phyloP scores from a whole-genome alignment of 2,888 invertebrate genomes.

The Luperina testacea region DNA sequence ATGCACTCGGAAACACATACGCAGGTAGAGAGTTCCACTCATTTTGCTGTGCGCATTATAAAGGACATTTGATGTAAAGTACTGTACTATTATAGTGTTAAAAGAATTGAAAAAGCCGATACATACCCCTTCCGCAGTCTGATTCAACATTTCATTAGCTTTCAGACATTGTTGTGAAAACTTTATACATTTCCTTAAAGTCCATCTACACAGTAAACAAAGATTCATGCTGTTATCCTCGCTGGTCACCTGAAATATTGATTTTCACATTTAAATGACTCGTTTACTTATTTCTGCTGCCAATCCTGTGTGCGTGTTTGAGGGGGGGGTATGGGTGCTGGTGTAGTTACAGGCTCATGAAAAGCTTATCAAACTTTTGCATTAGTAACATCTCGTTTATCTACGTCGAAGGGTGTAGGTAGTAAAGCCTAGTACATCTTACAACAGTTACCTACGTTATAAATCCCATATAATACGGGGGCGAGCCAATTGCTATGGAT shows the following conservation, averaged over 20 bases:
- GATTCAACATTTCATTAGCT: constrained; percentile 64
- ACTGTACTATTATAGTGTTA: neutral
- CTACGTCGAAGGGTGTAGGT: neutral
- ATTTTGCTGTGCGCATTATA: too few relatives aligned
- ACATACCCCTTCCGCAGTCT: constrained; percentile 63
- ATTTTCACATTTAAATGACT: neutral
- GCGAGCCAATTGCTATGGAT: too few relatives aligned
- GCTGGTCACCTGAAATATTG: constrained; percentile 65
- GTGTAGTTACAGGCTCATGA: neutral
- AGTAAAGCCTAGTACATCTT: neutral
- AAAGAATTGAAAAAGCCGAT: neutral
- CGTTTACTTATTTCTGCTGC: neutral
- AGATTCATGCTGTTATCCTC: constrained; percentile 61
- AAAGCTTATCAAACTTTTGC: neutral
- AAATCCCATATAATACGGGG: neutral
- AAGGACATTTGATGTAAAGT: too few relatives aligned
- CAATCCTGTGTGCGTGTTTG: neutral
- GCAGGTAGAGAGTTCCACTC: too few relatives aligned
- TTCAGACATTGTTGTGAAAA: constrained; percentile 74
- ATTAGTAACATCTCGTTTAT: neutral
- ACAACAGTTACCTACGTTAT: neutral
- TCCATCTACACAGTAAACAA: constrained; percentile 74
- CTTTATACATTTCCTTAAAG: constrained; percentile 70
- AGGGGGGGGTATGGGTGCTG: neutral
- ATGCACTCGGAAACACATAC: too few relatives aligned